Evolutionary conservation across 2,113 vertebrate species (phyloP).

Genomic region (Cynocephalus volans): DNA sequence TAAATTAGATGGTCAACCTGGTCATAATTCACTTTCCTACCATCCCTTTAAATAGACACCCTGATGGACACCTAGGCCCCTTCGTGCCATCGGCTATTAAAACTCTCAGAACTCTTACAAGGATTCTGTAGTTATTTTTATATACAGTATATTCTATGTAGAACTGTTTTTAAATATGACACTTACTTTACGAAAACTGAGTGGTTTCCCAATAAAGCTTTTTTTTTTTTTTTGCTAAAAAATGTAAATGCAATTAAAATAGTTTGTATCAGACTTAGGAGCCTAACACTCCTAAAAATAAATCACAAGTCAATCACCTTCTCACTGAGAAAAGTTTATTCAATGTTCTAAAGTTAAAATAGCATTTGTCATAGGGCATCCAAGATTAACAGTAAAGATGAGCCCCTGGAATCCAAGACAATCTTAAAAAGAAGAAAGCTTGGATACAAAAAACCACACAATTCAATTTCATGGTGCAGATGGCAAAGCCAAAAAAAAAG

Average conservation of each 20-base stretch:
- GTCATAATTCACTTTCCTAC: not conserved
- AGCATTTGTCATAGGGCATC: not conserved
- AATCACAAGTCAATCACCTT: constrained; percentile 14
- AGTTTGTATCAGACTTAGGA: not conserved
- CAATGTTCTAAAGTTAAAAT: constrained; percentile 30
- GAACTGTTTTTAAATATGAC: not conserved
- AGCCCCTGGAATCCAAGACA: not conserved
- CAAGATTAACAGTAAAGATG: not conserved
- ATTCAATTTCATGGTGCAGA: constrained; percentile 48
- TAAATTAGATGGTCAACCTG: not conserved
- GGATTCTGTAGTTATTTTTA: not conserved
- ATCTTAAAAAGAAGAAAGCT: not conserved
- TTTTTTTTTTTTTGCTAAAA: not conserved
- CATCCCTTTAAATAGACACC: not conserved
- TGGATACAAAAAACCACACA: not conserved
- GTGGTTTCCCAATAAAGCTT: not conserved
- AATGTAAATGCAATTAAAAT: constrained; percentile 31
- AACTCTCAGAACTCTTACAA: not conserved
- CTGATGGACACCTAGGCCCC: not conserved
- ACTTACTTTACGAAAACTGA: not conserved
- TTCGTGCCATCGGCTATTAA: not conserved
- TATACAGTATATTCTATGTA: not conserved
- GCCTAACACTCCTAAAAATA: not conserved
- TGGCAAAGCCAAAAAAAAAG: not conserved
- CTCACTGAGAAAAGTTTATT: constrained; percentile 13